A percentile compares a stretch with the other conserved stretches of the same genome.
These are phyloP conservation scores for Boleophthalmus pectinirostris DNA, from an alignment of 2,113 vertebrate genomes.

Conservation along the genomic window DNA sequence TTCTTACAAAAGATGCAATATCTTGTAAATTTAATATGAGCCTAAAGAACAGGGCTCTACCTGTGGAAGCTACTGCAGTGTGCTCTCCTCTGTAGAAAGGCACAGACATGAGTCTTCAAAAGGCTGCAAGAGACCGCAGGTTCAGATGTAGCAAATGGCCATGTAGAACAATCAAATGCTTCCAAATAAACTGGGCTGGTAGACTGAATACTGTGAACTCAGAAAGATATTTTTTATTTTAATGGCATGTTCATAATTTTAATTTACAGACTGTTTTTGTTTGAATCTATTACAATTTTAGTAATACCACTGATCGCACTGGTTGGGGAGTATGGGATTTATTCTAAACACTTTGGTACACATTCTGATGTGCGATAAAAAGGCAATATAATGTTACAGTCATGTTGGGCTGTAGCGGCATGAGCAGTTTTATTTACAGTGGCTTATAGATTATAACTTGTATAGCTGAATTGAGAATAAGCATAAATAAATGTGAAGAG, in stretches of 20 bases:
- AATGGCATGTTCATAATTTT: constrained; percentile 25
- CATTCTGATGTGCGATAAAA: constrained; percentile 6
- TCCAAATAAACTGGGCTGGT: constrained; percentile 41
- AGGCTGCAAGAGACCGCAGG: neutral
- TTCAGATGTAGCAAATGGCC: constrained; percentile 41
- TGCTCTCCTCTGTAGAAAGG: constrained; percentile 9
- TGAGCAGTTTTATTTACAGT: constrained; percentile 16
- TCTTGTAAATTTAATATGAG: constrained; percentile 56
- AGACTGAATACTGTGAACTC: constrained; percentile 63
- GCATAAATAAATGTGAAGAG: neutral
- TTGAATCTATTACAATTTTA: constrained; percentile 14
- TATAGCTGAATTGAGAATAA: neutral
- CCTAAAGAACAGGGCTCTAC: constrained; percentile 53
- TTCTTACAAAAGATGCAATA: constrained; percentile 52
- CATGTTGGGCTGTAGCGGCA: constrained; percentile 31
- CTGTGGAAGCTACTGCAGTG: constrained; percentile 30
- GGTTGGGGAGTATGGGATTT: constrained; percentile 3
- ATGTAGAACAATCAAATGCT: constrained; percentile 46
- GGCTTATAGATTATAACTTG: constrained; percentile 5
- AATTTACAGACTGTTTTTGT: constrained; percentile 22
- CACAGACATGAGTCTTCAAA: neutral
- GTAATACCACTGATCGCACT: constrained; percentile 18
- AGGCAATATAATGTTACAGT: constrained; percentile 11
- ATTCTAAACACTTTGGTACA: constrained; percentile 19
- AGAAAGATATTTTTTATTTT: constrained; percentile 28